phyloP scores from a whole-genome alignment of 2,113 vertebrate species.

The Harpagus bidentatus region DNA sequence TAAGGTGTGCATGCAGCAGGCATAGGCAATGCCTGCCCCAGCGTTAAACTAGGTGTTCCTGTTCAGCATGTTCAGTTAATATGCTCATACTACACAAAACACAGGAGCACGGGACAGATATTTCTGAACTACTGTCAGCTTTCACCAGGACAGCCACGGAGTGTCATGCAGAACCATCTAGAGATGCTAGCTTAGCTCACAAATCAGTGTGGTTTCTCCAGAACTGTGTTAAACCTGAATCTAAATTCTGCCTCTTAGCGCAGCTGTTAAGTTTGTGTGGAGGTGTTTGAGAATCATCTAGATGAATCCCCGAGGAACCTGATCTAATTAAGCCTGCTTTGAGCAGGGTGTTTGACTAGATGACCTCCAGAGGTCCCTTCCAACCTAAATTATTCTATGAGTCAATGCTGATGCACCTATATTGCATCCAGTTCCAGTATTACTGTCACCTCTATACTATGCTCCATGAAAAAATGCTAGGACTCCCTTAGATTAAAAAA shows the following conservation, averaged over 20 bases:
- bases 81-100: background rate
- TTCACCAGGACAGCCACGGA: background rate
- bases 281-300: background rate
- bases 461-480: background rate
- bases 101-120: background rate
- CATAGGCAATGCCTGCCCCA: background rate
- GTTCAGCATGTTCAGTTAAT: background rate
- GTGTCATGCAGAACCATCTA: background rate
- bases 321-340: background rate
- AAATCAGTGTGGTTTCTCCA: background rate
- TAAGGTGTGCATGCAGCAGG: background rate
- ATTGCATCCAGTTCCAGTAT: background rate
- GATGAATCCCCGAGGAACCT: background rate
- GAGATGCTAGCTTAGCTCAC: background rate
- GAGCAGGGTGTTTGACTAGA: background rate
- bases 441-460: background rate
- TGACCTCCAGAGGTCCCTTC: background rate
- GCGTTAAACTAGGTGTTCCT: background rate
- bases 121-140: background rate
- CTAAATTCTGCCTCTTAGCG: background rate
- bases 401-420: background rate
- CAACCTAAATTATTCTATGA: background rate
- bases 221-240: background rate
- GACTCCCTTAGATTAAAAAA: background rate
- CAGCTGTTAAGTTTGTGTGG: background rate